Conservation (phyloP, 2,888 invertebrate species). For the Ichneumoninae sp. region DNA sequence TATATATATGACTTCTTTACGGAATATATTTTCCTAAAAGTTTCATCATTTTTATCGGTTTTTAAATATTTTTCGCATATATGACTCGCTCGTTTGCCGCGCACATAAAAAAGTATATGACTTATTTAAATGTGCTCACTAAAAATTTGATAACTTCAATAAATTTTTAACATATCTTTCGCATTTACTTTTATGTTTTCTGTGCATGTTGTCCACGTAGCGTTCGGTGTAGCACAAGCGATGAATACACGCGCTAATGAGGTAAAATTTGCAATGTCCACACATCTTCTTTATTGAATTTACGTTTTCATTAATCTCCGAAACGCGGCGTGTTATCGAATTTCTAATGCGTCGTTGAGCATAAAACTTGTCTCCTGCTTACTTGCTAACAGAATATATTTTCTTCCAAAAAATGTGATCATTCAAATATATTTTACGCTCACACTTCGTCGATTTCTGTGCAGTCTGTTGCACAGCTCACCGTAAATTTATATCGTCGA, state of each 20-base stretch:
- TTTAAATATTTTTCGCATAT: too few relatives aligned
- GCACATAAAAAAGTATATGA: too few relatives aligned
- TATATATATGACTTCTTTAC: too few relatives aligned
- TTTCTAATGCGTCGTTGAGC: slow-evolving; percentile 34
- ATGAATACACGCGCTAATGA: not conserved
- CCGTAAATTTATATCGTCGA: slow-evolving; percentile 52
- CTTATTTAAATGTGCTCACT: not conserved
- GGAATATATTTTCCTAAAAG: too few relatives aligned
- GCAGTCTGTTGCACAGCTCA: not conserved
- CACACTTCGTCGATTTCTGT: too few relatives aligned
- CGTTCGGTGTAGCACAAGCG: slow-evolving; percentile 14
- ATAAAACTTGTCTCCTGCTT: slow-evolving; percentile 32
- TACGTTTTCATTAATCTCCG: slow-evolving; percentile 45
- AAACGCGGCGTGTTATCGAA: slow-evolving; percentile 31
- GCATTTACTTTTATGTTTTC: too few relatives aligned
- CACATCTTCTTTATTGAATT: slow-evolving; percentile 20
- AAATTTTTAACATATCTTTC: too few relatives aligned
- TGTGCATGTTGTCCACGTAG: slow-evolving; percentile 22
- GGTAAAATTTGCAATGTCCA: not conserved
- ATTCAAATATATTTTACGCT: too few relatives aligned
- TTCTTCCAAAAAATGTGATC: too few relatives aligned
- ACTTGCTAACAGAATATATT: not conserved
- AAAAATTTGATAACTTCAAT: too few relatives aligned
- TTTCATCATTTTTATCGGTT: too few relatives aligned
- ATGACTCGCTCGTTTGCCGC: too few relatives aligned